Percentiles rank a stretch among this genome's conserved stretches.
phyloP scores from a whole-genome alignment of 2,888 invertebrate genomes.

The Belgica antarctica region DNA sequence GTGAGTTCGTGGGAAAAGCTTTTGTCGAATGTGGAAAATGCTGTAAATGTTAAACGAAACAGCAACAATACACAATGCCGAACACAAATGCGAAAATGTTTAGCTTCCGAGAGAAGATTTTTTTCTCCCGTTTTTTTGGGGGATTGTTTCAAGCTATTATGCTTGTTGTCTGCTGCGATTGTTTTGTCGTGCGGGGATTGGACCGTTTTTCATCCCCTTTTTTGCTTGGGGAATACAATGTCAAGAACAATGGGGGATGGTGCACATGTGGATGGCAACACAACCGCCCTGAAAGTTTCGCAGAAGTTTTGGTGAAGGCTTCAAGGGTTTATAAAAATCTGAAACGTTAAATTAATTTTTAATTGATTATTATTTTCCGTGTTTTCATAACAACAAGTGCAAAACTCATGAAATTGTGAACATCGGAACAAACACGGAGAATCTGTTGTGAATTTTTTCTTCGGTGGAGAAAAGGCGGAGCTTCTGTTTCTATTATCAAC shows the following conservation, averaged over 20 bases:
- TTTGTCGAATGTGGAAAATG: background rate
- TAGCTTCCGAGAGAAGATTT: background rate
- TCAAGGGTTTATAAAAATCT: no score
- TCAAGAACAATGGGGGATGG: conserved; percentile 3
- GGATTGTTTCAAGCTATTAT: conserved; percentile 5
- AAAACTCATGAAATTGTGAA: background rate
- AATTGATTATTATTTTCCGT: background rate
- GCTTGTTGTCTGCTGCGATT: background rate
- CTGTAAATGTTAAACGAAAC: background rate
- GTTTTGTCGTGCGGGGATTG: conserved; percentile 12
- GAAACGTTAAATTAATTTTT: background rate
- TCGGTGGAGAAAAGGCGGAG: conserved; percentile 1
- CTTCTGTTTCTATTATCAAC: conserved; percentile 17
- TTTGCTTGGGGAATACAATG: background rate
- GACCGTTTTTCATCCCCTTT: conserved; percentile 24
- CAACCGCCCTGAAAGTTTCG: conserved; percentile 3
- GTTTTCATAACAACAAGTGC: background rate
- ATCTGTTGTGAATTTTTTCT: background rate
- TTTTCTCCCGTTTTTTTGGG: conserved; percentile 24
- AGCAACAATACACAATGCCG: conserved; percentile 17
- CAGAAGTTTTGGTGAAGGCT: no score
- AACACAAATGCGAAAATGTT: conserved; percentile 2
- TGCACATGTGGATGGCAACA: background rate
- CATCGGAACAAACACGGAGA: background rate
- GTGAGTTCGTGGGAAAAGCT: background rate